phyloP scores from a whole-genome alignment of 2,797 vertebrate genomes.

The Acomys russatus region DNA sequence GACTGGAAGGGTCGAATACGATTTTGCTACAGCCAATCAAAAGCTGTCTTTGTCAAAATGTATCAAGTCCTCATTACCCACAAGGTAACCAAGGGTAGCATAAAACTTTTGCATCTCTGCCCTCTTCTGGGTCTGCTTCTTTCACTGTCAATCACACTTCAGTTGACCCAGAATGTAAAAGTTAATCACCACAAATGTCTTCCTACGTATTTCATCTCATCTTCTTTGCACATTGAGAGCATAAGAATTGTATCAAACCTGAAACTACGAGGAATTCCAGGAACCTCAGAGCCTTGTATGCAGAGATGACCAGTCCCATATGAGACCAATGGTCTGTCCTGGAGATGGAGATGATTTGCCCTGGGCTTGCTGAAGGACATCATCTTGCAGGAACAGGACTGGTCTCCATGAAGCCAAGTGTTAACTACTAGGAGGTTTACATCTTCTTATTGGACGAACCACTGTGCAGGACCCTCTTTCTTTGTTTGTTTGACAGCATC shows the following conservation, averaged over 20 bases:
- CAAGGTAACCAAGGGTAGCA: background rate
- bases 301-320: no score
- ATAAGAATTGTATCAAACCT: background rate
- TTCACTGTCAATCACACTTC: background rate
- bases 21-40: background rate
- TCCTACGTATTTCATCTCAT: background rate
- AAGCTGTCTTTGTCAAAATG: background rate
- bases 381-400: background rate
- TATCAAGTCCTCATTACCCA: background rate
- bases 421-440: background rate
- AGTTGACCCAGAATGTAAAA: background rate
- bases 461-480: fast-evolving
- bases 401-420: background rate
- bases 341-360: background rate
- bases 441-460: background rate
- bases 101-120: background rate
- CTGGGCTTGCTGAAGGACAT: background rate
- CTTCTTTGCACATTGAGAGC: background rate
- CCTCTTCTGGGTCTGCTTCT: background rate
- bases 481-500: background rate
- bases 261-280: background rate
- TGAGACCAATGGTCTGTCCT: background rate
- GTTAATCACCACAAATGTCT: background rate
- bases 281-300: background rate
- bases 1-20: background rate